phyloP scores from a whole-genome alignment of 1,140 invertebrate species.

The Drosophila sp. region DNA sequence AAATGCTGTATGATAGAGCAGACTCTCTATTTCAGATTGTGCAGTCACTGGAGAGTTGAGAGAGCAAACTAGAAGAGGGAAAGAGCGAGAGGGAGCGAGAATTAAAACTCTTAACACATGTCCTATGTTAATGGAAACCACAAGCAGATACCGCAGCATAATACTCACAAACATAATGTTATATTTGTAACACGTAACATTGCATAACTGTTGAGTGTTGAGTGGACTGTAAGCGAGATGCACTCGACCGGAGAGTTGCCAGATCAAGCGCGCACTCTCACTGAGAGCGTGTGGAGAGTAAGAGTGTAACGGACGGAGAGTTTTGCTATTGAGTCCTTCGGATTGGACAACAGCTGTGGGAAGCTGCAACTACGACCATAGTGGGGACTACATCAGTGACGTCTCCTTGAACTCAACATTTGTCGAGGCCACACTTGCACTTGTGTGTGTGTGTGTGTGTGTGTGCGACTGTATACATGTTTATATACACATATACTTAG shows the following conservation, averaged over 20 bases:
- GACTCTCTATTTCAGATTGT: slow-evolving; percentile 12
- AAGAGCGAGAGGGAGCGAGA: slow-evolving; percentile 1
- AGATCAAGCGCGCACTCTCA: slow-evolving; percentile 35
- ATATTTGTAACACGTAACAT: slow-evolving; percentile 59
- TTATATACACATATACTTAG: neutral
- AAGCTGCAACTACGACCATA: slow-evolving; percentile 43
- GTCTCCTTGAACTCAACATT: slow-evolving; percentile 83
- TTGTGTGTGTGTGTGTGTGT: slow-evolving; percentile 3
- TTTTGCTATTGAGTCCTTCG: slow-evolving; percentile 53
- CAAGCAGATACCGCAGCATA: slow-evolving; percentile 38
- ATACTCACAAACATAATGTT: slow-evolving; percentile 9
- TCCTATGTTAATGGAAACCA: slow-evolving; percentile 35
- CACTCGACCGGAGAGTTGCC: slow-evolving; percentile 24
- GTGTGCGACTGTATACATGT: slow-evolving; percentile 2
- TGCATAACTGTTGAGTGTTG: slow-evolving; percentile 78
- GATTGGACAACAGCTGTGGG: slow-evolving; percentile 63
- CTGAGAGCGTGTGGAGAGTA: slow-evolving; percentile 2
- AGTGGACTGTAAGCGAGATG: slow-evolving; percentile 43
- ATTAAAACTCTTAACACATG: neutral
- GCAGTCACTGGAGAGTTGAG: slow-evolving; percentile 30
- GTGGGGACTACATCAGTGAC: slow-evolving; percentile 62
- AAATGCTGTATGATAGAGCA: slow-evolving; percentile 49
- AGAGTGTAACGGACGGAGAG: slow-evolving; percentile 34
- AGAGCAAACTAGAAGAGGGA: slow-evolving; percentile 10
- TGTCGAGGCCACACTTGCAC: slow-evolving; percentile 58